Percentiles rank a stretch among this genome's conserved stretches.
Conservation (phyloP, 1,140 invertebrate species). For the Macrobrachium nipponense region DNA sequence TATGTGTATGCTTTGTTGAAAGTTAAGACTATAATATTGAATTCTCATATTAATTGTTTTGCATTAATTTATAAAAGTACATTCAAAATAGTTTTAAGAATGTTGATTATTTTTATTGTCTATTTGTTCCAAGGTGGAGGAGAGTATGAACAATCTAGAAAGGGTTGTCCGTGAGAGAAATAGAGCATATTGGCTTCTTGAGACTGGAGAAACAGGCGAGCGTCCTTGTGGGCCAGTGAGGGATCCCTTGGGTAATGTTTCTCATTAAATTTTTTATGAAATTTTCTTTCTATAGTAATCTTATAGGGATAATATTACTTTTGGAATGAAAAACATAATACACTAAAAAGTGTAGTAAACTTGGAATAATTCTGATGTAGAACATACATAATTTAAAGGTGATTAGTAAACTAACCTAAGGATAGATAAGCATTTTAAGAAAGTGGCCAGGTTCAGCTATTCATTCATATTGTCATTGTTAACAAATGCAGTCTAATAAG, state of each 20-base stretch:
- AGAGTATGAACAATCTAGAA: constrained; percentile 96
- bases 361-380: too few relatives aligned
- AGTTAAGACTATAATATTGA: too few relatives aligned
- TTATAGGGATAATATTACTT: neutral
- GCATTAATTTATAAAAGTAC: too few relatives aligned
- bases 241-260: constrained; percentile 68
- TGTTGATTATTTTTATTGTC: neutral
- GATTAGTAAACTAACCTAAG: neutral
- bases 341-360: too few relatives aligned
- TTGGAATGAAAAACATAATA: neutral
- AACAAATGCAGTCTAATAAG: too few relatives aligned
- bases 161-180: constrained; percentile 92
- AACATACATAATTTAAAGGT: too few relatives aligned
- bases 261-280: too few relatives aligned
- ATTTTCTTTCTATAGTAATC: neutral
- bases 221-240: constrained; percentile 74
- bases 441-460: too few relatives aligned
- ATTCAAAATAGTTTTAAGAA: neutral
- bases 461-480: too few relatives aligned
- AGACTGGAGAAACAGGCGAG: constrained; percentile 89
- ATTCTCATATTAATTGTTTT: too few relatives aligned
- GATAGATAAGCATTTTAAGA: neutral
- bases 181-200: constrained; percentile 87
- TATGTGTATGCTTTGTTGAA: too few relatives aligned
- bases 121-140: constrained; percentile 75